A percentile compares a stretch with the other conserved stretches of the same genome.
phyloP scores from a whole-genome alignment of 2,888 invertebrate genomes.

The Gibbula magus region DNA sequence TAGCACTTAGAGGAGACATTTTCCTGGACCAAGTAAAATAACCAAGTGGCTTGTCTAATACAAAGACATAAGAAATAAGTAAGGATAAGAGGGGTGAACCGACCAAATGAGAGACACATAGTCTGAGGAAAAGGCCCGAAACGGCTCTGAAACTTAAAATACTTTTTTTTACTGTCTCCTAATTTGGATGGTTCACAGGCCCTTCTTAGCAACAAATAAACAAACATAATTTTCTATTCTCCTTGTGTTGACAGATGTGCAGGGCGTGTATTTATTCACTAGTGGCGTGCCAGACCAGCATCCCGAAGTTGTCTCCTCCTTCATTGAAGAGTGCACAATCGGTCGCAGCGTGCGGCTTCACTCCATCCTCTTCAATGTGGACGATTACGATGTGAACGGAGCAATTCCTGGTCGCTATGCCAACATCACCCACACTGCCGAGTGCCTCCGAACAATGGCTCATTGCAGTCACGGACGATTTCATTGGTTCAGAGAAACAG shows the following conservation, averaged over 20 bases:
- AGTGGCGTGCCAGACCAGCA: conserved; percentile 75
- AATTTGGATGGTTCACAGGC: no score
- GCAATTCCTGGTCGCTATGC: conserved; percentile 75
- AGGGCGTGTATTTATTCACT: conserved; percentile 75
- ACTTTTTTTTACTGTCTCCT: no score
- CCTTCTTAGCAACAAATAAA: not conserved
- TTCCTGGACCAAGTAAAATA: no score
- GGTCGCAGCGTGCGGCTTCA: conserved; percentile 69
- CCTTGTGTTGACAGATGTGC: conserved; percentile 60
- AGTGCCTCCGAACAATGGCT: conserved; percentile 72
- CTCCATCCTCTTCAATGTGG: conserved; percentile 74
- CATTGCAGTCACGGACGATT: conserved; percentile 74
- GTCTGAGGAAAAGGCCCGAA: no score
- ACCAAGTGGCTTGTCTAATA: no score
- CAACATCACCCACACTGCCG: conserved; percentile 74
- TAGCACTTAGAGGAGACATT: no score
- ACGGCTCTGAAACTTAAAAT: no score
- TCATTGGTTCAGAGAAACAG: conserved; percentile 76
- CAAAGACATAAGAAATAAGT: no score
- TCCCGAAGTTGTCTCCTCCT: conserved; percentile 64
- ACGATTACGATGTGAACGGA: conserved; percentile 73
- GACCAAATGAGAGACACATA: no score
- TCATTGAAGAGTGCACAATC: conserved; percentile 69
- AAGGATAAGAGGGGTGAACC: no score
- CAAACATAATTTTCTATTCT: not conserved